Conservation (phyloP, 1,140 invertebrate species). For the Zaprionus gabonicus region DNA sequence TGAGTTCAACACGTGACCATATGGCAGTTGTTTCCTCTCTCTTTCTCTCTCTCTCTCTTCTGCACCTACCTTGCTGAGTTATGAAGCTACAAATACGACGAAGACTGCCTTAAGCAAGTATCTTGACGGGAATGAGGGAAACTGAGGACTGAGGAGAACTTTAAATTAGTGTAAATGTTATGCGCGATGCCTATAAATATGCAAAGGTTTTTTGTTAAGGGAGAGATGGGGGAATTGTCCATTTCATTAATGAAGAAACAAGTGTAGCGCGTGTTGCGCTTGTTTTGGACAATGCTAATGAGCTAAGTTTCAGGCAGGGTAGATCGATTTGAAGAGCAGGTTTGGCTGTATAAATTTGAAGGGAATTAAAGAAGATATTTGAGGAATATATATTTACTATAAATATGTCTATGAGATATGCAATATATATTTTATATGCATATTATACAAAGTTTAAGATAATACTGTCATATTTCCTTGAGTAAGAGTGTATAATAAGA, state of each 20-base stretch:
- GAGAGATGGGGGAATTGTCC: conserved; percentile 1
- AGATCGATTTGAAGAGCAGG: background rate
- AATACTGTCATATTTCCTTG: no score
- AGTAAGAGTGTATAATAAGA: no score
- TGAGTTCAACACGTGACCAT: conserved; percentile 74
- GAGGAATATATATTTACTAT: no score
- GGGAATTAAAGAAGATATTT: no score
- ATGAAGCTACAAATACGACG: conserved; percentile 59
- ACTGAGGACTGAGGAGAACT: conserved; percentile 10
- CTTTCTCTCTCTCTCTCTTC: conserved; percentile 17
- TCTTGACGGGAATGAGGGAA: background rate
- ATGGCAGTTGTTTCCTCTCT: conserved; percentile 43
- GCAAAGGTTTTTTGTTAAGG: conserved; percentile 43
- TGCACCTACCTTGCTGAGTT: conserved; percentile 22
- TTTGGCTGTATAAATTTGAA: background rate
- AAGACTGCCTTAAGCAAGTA: conserved; percentile 31
- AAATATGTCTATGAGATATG: no score
- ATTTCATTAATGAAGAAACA: conserved; percentile 66
- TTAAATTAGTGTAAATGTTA: conserved; percentile 70
- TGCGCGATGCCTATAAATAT: conserved; percentile 63
- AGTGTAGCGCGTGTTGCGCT: conserved; percentile 36
- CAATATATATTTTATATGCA: no score
- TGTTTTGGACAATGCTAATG: background rate
- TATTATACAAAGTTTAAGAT: no score
- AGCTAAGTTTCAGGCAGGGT: background rate